Percentiles rank a stretch among this genome's conserved stretches.
These are phyloP conservation scores for Leptocoma aspasia DNA, from an alignment of 2,113 vertebrate genomes.

Conservation along the genomic window DNA sequence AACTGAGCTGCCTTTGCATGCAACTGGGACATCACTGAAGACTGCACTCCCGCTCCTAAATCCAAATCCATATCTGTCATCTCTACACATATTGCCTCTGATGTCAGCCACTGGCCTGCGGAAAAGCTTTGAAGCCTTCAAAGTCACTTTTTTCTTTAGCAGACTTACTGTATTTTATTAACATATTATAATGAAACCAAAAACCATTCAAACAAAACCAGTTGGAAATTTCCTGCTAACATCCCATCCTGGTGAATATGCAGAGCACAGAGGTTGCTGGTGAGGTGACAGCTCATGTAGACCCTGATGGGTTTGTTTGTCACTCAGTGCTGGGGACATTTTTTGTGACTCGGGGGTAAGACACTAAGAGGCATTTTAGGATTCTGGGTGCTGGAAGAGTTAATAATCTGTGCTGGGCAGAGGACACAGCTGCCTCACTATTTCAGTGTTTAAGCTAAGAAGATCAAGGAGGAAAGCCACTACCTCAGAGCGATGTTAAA, in stretches of 20 bases:
- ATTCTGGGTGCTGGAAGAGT: neutral
- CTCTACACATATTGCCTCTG: neutral
- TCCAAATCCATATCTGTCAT: neutral
- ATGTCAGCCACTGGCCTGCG: neutral
- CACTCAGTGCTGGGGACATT: neutral
- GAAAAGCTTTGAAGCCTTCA: neutral
- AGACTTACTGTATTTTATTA: neutral
- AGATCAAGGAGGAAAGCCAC: neutral
- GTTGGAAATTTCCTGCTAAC: neutral
- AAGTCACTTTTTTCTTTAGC: neutral
- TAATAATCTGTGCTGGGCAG: neutral
- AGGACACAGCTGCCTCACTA: neutral
- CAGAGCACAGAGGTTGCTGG: neutral
- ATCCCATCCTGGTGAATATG: neutral
- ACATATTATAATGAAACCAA: neutral
- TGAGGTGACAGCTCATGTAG: rapidly evolving
- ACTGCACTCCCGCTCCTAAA: neutral
- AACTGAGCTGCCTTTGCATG: neutral
- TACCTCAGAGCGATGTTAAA: neutral
- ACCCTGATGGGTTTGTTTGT: rapidly evolving
- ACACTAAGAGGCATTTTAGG: neutral
- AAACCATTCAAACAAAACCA: neutral
- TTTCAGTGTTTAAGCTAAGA: neutral
- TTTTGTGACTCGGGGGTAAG: neutral
- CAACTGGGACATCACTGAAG: neutral